Evolutionary conservation across 2,888 invertebrate species (phyloP).

Genomic region (Mythimna ferrago): DNA sequence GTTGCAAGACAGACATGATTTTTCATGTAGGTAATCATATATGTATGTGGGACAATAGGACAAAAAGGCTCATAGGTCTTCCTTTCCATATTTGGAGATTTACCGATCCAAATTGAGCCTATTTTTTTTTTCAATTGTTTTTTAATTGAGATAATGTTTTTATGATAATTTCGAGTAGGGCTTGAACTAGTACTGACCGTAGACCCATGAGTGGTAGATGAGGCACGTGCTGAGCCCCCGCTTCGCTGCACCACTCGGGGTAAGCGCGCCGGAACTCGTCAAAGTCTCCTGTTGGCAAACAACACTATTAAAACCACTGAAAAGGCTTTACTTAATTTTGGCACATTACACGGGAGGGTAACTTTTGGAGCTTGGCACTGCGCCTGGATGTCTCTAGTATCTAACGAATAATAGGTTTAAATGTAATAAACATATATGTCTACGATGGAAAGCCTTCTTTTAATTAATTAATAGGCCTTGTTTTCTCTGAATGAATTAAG

Average conservation of each 20-base stretch:
- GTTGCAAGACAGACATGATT: not conserved
- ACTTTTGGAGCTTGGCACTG: not conserved
- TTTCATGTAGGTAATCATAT: not conserved
- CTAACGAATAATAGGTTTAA: not conserved
- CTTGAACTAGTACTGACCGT: constrained; percentile 76
- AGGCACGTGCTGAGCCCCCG: constrained; percentile 92
- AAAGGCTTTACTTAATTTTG: not conserved
- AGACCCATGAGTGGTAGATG: constrained; percentile 91
- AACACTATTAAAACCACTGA: constrained; percentile 6
- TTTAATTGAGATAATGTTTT: not conserved
- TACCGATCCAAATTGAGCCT: not conserved
- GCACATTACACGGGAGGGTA: not conserved
- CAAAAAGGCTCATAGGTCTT: not conserved
- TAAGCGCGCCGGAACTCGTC: constrained; percentile 95
- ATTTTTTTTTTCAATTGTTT: not conserved
- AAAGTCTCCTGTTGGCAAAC: constrained; percentile 94
- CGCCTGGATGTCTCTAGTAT: not conserved
- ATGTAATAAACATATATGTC: not conserved
- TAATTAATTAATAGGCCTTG: not conserved
- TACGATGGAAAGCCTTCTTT: not conserved
- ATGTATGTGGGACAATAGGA: not conserved
- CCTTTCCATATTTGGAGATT: not conserved
- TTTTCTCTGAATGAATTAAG: constrained; percentile 1
- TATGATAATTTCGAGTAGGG: not conserved
- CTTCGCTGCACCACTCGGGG: constrained; percentile 97